Evolutionary conservation across 2,888 invertebrate genomes (phyloP).

Genomic region (Tipula vernalis): DNA sequence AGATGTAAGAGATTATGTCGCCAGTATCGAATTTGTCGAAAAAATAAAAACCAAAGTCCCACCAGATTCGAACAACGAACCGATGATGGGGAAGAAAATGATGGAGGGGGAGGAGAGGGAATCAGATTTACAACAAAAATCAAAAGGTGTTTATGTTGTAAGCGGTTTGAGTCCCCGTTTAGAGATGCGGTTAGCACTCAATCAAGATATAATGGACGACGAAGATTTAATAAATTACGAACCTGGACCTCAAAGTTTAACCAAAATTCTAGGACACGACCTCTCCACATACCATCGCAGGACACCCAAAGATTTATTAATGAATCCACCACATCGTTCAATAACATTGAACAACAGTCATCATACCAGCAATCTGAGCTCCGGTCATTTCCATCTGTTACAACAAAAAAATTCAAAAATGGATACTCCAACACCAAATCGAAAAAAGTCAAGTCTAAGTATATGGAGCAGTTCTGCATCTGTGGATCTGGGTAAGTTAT

Average conservation of each 20-base stretch:
- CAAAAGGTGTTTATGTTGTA: conserved; percentile 6
- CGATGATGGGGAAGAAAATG: not conserved
- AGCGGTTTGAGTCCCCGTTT: conserved; percentile 46
- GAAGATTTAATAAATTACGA: conserved; percentile 37
- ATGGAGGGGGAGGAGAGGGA: not conserved
- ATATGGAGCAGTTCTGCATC: conserved; percentile 58
- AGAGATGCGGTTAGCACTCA: conserved; percentile 51
- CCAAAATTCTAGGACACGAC: conserved; percentile 38
- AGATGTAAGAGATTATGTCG: conserved; percentile 20
- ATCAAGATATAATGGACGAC: conserved; percentile 42
- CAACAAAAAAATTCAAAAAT: conserved; percentile 39
- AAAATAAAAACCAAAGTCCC: conserved; percentile 13
- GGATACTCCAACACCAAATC: conserved; percentile 37
- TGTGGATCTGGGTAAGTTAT: conserved; percentile 42
- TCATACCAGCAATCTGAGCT: conserved; percentile 24
- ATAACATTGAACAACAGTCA: not conserved
- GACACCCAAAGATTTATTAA: conserved; percentile 35
- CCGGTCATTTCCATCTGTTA: conserved; percentile 35
- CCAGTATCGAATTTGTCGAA: conserved; percentile 22
- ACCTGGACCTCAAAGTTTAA: conserved; percentile 36
- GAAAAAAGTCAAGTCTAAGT: conserved; percentile 38
- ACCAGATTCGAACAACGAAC: not conserved
- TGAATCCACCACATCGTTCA: conserved; percentile 26
- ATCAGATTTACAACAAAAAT: not conserved
- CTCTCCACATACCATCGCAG: conserved; percentile 38